Evolutionary conservation across 2,113 vertebrate genomes (phyloP).

Genomic region (Anoplopoma fimbria): DNA sequence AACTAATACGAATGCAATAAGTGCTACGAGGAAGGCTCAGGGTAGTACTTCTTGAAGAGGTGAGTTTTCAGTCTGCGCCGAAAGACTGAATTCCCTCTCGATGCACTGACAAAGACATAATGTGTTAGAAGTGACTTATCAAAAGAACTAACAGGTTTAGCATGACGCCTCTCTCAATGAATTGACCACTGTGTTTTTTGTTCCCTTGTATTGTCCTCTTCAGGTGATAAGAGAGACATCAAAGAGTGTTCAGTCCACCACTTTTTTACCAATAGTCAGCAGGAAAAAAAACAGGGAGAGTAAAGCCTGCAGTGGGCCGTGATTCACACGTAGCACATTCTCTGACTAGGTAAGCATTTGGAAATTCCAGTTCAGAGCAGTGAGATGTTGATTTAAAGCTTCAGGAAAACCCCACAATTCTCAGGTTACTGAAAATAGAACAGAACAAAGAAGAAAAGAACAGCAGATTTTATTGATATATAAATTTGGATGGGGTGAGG

Average conservation of each 20-base stretch:
- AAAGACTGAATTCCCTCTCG: neutral
- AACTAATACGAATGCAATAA: no score
- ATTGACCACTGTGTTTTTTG: neutral
- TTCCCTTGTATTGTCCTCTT: neutral
- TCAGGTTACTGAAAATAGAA: neutral
- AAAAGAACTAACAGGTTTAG: no score
- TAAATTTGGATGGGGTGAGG: neutral
- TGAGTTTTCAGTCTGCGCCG: no score
- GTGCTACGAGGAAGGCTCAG: no score
- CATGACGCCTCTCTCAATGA: neutral
- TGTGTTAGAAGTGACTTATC: no score
- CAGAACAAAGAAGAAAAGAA: neutral
- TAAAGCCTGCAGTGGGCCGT: neutral
- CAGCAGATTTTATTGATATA: neutral
- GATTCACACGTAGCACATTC: neutral
- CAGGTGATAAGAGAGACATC: neutral
- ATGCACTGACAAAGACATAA: neutral
- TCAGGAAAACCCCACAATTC: conserved; percentile 25
- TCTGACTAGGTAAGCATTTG: conserved; percentile 22
- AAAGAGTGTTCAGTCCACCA: neutral
- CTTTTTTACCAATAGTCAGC: neutral
- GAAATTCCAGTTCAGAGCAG: conserved; percentile 30
- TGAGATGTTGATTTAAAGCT: neutral
- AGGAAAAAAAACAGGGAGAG: neutral
- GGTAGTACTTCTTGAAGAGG: no score